Percentiles rank a stretch among this genome's conserved stretches.
Evolutionary conservation across 1,140 invertebrate genomes (phyloP).

Genomic region (Ceratitis capitata): DNA sequence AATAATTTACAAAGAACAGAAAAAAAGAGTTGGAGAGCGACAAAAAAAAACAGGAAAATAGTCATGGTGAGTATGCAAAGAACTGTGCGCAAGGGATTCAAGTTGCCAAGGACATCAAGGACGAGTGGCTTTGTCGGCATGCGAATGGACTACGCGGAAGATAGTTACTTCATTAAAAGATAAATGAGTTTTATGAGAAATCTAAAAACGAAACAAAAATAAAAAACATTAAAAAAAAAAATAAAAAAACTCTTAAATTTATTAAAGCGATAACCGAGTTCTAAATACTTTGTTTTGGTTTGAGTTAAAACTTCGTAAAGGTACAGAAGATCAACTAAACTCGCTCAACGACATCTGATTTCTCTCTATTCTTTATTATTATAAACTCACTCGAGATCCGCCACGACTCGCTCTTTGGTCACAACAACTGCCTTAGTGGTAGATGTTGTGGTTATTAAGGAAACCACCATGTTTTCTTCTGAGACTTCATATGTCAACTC

Average conservation of each 20-base stretch:
- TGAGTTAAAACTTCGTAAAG: too few species aligned
- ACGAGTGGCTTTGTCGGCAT: not conserved
- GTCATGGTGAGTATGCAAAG: not conserved
- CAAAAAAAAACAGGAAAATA: not conserved
- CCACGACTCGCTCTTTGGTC: too few species aligned
- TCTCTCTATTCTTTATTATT: too few species aligned
- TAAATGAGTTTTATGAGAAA: constrained; percentile 9
- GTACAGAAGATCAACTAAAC: too few species aligned
- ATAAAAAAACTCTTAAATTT: not conserved
- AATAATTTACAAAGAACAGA: not conserved
- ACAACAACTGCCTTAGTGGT: too few species aligned
- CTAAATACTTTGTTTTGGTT: too few species aligned
- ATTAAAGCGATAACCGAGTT: not conserved
- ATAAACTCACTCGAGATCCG: too few species aligned
- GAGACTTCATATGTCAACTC: too few species aligned
- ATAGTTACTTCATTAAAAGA: constrained; percentile 36
- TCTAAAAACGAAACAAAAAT: not conserved
- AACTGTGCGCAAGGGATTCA: not conserved
- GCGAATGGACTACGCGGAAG: not conserved
- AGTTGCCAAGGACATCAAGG: not conserved
- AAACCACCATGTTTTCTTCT: too few species aligned
- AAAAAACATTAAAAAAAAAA: too few species aligned
- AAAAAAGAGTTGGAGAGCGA: not conserved
- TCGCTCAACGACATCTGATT: too few species aligned
- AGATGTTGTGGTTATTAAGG: too few species aligned